Base-by-base conservation (phyloP, 1,140 invertebrate species). In the Drosophila dunni region DNA sequence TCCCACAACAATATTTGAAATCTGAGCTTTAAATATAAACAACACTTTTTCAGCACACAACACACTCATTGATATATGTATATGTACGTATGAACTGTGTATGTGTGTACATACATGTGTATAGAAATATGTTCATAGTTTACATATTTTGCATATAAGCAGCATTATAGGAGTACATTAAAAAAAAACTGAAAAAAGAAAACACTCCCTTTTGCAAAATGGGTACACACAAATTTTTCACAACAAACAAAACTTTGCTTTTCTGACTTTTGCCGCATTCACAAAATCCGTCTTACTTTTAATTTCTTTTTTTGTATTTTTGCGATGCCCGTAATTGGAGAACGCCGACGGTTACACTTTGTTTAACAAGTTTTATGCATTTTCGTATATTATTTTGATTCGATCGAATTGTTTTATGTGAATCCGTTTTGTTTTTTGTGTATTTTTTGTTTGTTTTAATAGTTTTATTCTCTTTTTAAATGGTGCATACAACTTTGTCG, bases 221-320 rank as follows among this genome's bases (percentile, higher is more conserved):
- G 66, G 74, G 70, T 77, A 56, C 78, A 82, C 79, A 88, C 24
- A 29, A 4, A 88, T 79, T 86, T 86, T 86, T 79, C 83, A 77
- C 79, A 88, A 86, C 83, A 86, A 89, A 89, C 81, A 89, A 84
- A 88, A 75, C 78, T 50, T 11, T 11, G 48, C 29, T 53, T 50
- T 42, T 69, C 24, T 48, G 20, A 34, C 58, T 50, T 42, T 69
- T 29, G 53, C 71, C 60, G 70, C 70, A 71, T 51, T 42, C 45
- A n/a, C 20, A 34, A 65, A 85, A 85, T 60, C 11, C 17, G 57
- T 78, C 82, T 89, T 90, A 90, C 79, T 90, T 88, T 90, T 80
- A 54, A 60, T 66, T 29, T 29, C 24, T 29, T 29, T 29, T 29
- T 29, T 29, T 29, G 24, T 29, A 29, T 29, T 66, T 45, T 45